Evolutionary conservation across 2,113 vertebrate species (phyloP), one percentile per base, ranked within the genome.

Genomic region (Phrynosoma blainvillii): DNA sequence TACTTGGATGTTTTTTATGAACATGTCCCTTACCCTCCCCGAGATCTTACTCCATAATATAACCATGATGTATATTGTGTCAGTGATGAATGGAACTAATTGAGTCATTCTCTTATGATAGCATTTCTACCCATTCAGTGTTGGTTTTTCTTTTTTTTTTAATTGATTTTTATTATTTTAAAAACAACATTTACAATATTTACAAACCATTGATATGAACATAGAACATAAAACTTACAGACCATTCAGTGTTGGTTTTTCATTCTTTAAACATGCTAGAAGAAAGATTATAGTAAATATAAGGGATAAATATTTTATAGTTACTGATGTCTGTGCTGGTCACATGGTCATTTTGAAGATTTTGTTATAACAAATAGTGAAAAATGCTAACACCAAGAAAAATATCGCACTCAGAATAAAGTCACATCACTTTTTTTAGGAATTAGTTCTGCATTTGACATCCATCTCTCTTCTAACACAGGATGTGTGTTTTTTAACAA

Each of bases 1-100:
- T 92, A 42, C 66, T 93, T 91, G 89, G 73, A 93, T 81, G 94
- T 95, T 96, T 92, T 91, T 88, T 84, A 91, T 89, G 66, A 85
- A 82, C 90, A 87, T 93, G 21, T 40, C 86, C 79, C 80, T 81
- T 82, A 84, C 62, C 65, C 54, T 27, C 25, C 65, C n/a, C 86
- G 90, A 82, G 88, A 94, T 95, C 87, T 95, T 94, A 70, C 13
- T 93, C 40, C 88, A 90, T 93, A 90, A 89, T 87, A 62, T 91
- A 89, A 89, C 92, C 91, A 81, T 93, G 89, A 91, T 83, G 2
- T 54, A 59, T 93, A 84, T 92, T 66, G 71, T 88, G 56, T 25
- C 89, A 47, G 23, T 87, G 79, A 88, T 89, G 93, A 89, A 81
- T 82, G 83, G 88, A 36, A 4, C 77, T 62, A 73, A 40, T 25